phyloP scores from a whole-genome alignment of 2,888 invertebrate genomes.

The Phania funesta region DNA sequence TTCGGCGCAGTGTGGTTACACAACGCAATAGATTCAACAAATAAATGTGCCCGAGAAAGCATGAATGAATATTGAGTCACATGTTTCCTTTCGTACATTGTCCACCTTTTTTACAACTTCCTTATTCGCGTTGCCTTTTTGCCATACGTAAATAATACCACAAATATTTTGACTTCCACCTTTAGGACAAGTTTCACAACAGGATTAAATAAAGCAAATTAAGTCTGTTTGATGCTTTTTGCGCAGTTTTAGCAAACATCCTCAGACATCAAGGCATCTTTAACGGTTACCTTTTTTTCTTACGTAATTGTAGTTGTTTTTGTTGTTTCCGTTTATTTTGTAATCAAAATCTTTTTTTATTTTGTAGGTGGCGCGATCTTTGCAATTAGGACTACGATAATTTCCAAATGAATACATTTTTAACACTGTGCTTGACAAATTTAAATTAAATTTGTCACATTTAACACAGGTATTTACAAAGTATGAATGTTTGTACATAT shows the following conservation, averaged over 20 bases:
- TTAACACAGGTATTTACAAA: background rate
- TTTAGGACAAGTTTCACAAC: constrained; percentile 7
- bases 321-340: background rate
- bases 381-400: background rate
- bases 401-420: background rate
- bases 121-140: background rate
- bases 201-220: constrained; percentile 8
- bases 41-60: background rate
- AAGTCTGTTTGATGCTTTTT: background rate
- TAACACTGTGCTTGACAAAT: background rate
- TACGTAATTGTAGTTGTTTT: background rate
- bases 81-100: constrained; percentile 16
- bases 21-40: constrained; percentile 27
- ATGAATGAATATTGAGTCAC: constrained; percentile 35
- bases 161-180: constrained; percentile 14
- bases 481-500: too few species aligned
- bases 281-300: constrained; percentile 16
- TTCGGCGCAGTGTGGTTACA: too few species aligned
- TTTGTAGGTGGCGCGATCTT: too few species aligned
- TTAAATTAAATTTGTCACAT: background rate
- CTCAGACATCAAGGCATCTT: constrained; percentile 55
- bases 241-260: background rate
- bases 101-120: background rate
- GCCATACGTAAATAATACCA: background rate
- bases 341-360: background rate